Evolutionary conservation across 2,797 vertebrate species (phyloP), one percentile per base, ranked within the genome.

Genomic region (Clarias laeviceps): DNA sequence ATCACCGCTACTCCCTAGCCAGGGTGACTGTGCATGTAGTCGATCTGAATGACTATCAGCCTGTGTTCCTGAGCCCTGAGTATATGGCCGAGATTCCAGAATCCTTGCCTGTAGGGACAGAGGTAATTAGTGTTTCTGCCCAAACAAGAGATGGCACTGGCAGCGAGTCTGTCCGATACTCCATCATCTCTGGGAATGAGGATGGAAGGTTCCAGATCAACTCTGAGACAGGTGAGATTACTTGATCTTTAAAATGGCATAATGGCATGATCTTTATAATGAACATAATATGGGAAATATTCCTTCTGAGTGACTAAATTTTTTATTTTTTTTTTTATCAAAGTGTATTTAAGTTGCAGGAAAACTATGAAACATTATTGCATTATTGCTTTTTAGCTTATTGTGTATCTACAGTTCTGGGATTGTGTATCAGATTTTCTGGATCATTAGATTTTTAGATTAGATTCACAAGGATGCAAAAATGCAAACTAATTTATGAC

Each of bases 11-110:
- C 64, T 95, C 97, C 0, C 77, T 97, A 0, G 94, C 96, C 91
- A 96, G 94, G 0, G 94, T 99, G 88, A 96, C 96, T 0, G 94
- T 99, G 77, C 95, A 97, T 0, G 95, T 99, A 54, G 96, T 99
- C 62, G 96, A 97, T 85, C 95, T 99, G 17, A 96, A 96, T 0
- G 95, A 98, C 81, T 99, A 98, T 87, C 95, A 97, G 91, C 97
- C 97, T 0, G 92, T 98, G 87, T 99, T 99, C 88, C 93, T 96
- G 87, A 95, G 89, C 89, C 91, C 95, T 0, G 97, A 99, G 89
- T 96, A 98, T 0, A 91, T 91, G 0, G 93, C 95, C 32, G 94
- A 93, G 90, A 93, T 99, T 84, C 96, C 94, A 12, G 98, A 99
- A 91, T 96, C 97, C 0, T 82, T 93, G 3, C 91, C 90, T 0